Base-by-base conservation (phyloP, 2,113 vertebrate species). In the Pituophis catenifer region DNA sequence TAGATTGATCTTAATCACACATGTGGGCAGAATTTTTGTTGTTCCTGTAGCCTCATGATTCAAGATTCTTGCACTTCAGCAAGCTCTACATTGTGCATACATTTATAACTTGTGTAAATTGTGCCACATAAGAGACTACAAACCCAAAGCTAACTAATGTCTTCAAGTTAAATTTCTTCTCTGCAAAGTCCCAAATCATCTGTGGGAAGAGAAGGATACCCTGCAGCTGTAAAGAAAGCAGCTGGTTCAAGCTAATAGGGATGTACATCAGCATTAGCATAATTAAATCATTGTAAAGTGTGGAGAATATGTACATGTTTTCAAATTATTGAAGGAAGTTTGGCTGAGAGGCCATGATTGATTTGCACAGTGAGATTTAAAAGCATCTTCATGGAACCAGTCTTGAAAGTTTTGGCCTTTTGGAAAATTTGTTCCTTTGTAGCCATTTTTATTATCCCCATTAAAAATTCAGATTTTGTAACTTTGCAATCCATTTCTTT, bases 401-500 rank as follows among this genome's bases (percentile, higher is more conserved):
- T 23, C 29, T 50, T 91, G 89, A 55, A 92, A 94, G 52, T 2
- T 10, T 75, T 12, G 91, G 11, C 24, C 85, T 88, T 92, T 91
- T 93, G 55, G 26, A 90, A 23, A 15, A 26, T 53, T 7, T 15
- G 24, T 38, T 94, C 91, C 70, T 85, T 70, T 26, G 87, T 13
- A 93, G 44, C 19, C 19, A 62, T 89, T 54, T 54, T 81, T 86
- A 8, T 70, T 89, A 90, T 62, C 89, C 89, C 7, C 58, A 57
- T 91, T 92, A 21, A 33, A 48, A 1, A 23, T 11, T 24, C 50
- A 57, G 15, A 86, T 65, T 93, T 92, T 50, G 90, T 50, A 48
- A 93, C 94, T 95, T 50, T 89, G 93, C 11, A 58, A 7, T 48
- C 0, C 94, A 92, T 93, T 94, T 94, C 94, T 94, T 95, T 95